Conservation (phyloP, 35 echinoderm and acorn worm species). For the Hemicentrotus pulcherrimus region DNA sequence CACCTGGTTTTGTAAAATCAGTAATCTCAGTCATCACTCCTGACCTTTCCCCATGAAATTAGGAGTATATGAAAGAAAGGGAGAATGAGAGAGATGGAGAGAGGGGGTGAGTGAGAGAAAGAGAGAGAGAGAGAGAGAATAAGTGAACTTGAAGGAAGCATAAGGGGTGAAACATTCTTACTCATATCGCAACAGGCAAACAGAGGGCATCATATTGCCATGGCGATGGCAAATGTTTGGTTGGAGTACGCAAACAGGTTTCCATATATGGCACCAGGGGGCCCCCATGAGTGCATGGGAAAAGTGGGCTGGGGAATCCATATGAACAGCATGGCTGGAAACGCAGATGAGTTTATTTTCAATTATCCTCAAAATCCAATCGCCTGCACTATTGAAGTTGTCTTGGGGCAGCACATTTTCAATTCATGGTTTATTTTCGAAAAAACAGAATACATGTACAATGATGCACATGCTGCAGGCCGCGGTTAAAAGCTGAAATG, state of each 20-base stretch:
- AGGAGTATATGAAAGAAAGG: not conserved
- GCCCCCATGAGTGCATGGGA: not conserved
- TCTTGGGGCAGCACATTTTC: not conserved
- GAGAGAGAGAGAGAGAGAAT: not conserved
- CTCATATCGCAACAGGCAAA: constrained; percentile 49
- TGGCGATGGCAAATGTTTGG: constrained; percentile 31
- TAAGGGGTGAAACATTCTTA: constrained; percentile 42
- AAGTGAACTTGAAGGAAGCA: not conserved
- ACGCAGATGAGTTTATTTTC: not conserved
- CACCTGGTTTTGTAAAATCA: too few relatives aligned
- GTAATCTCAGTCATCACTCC: not conserved
- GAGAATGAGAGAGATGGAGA: not conserved
- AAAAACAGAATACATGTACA: too few relatives aligned
- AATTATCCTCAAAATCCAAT: not conserved
- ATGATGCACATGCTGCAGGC: too few relatives aligned
- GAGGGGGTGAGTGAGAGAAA: too few relatives aligned
- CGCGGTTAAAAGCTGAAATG: too few relatives aligned
- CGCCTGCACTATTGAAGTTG: not conserved
- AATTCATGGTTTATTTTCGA: too few relatives aligned
- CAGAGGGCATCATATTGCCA: constrained; percentile 52
- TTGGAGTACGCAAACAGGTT: not conserved
- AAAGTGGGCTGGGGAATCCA: not conserved
- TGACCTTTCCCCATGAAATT: not conserved
- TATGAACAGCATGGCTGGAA: not conserved
- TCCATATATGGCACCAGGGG: constrained; percentile 27